Conservation (phyloP, 2,113 vertebrate genomes). For the Pedionomus torquatus region DNA sequence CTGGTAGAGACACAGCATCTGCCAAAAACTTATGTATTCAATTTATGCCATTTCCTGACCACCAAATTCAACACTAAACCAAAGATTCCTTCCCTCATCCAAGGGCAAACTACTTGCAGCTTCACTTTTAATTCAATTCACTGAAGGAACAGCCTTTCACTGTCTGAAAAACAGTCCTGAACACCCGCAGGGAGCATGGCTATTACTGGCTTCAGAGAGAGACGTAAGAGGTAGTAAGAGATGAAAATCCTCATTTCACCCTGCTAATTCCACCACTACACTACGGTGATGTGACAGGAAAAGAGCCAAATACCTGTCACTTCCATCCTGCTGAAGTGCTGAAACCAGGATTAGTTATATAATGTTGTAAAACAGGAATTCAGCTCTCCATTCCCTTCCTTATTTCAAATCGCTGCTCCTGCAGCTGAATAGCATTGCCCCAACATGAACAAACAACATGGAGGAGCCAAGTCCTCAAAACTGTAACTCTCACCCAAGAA, state of each 20-base stretch:
- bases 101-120: background rate
- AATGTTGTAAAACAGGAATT: background rate
- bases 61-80: background rate
- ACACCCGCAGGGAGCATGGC: background rate
- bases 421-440: background rate
- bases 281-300: conserved; percentile 20
- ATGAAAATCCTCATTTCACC: conserved; percentile 45
- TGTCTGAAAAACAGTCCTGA: background rate
- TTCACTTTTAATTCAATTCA: background rate
- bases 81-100: background rate
- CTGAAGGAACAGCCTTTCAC: background rate
- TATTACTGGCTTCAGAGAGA: conserved; percentile 7
- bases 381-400: background rate
- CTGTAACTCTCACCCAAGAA: background rate
- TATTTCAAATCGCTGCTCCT: background rate
- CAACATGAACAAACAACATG: background rate
- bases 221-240: background rate
- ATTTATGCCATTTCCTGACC: background rate
- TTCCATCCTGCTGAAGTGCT: conserved; percentile 22
- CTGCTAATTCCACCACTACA: conserved; percentile 28
- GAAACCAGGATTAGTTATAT: conserved; percentile 44
- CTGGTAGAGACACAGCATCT: background rate
- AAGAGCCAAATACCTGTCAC: conserved; percentile 28
- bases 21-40: background rate
- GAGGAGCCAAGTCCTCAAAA: background rate